Base-by-base conservation (phyloP, 2,888 invertebrate genomes). In the Iselma pallidipennis region DNA sequence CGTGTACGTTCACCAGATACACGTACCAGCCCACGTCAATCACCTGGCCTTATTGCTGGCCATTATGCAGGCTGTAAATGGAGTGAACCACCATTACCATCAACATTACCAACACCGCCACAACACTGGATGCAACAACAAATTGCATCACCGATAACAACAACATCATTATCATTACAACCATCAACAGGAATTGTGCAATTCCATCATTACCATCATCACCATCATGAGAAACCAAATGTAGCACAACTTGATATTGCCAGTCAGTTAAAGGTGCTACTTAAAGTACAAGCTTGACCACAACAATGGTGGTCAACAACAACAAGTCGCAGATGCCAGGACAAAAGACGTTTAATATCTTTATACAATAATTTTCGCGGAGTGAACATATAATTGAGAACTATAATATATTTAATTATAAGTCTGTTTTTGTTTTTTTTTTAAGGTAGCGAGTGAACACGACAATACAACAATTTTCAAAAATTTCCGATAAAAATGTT, bases 1-100 rank as follows among this genome's bases (percentile, higher is more conserved):
- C 65, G 59, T 37, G 59, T 54, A 57, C 29, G 56, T 59, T 52
- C 64, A 56, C 60, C 45, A 65, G 52, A 59, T 65, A 64, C 59
- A 55, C 52, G 54, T 62, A 59, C 25, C 63, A 59, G 26, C 51
- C 62, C 14, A 68, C 63, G 63, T 62, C 59, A 50, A 65, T 80
- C 80, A 4, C 80, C 81, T 26, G 79, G 80, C 56, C 70, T 80
- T 57, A 66, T 80, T 57, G 79, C 85, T 76, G 84, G 85, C 72
- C 83, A 81, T 70, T 81, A 86, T 14, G 91, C 91, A 70, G 91
- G 89, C 71, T 88, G 89, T 63, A 89, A 88, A 74, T 89, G 88
- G 79, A 86, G 86, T 61, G 89, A 89, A 71, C 87, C 92, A 57
- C 90, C 91, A 48, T 86, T 89, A 64, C 91, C 91, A 74, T 87